Conservation (phyloP, 2,113 vertebrate genomes). For the Rhabdornis inornatus region DNA sequence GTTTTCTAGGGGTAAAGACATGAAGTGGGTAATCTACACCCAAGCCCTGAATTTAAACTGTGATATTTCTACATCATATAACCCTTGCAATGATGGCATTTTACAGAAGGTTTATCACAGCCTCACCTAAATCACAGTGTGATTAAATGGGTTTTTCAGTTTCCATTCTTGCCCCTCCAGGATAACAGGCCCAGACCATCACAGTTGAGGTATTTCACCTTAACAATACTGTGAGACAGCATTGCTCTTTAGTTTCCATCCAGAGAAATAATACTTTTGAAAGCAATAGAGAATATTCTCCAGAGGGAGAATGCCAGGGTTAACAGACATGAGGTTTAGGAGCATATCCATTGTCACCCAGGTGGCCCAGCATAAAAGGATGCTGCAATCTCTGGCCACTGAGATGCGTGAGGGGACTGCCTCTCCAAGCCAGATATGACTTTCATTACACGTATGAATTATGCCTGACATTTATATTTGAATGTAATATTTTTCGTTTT, state of each 20-base stretch:
- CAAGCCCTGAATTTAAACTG: not conserved
- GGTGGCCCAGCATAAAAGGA: not conserved
- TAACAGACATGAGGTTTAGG: not conserved
- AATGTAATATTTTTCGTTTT: conserved; percentile 58
- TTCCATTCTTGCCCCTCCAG: not conserved
- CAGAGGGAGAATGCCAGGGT: not conserved
- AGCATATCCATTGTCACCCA: not conserved
- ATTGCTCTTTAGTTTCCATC: not conserved
- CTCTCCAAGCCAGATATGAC: conserved; percentile 7
- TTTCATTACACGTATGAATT: conserved; percentile 53
- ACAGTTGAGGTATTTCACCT: not conserved
- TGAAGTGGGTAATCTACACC: not conserved
- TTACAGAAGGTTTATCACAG: not conserved
- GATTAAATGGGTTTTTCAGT: not conserved
- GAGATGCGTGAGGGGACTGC: not conserved
- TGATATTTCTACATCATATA: not conserved
- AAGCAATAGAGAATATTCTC: not conserved
- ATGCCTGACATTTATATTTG: conserved; percentile 60
- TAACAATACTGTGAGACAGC: not conserved
- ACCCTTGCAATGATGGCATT: not conserved
- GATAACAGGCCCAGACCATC: not conserved
- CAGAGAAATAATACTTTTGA: not conserved
- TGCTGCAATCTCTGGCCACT: not conserved
- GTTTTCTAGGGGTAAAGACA: not conserved
- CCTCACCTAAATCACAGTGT: not conserved